Percentiles rank a stretch among this genome's conserved stretches.
Conservation (phyloP, 2,888 invertebrate species). For the Euzetes globulus region DNA sequence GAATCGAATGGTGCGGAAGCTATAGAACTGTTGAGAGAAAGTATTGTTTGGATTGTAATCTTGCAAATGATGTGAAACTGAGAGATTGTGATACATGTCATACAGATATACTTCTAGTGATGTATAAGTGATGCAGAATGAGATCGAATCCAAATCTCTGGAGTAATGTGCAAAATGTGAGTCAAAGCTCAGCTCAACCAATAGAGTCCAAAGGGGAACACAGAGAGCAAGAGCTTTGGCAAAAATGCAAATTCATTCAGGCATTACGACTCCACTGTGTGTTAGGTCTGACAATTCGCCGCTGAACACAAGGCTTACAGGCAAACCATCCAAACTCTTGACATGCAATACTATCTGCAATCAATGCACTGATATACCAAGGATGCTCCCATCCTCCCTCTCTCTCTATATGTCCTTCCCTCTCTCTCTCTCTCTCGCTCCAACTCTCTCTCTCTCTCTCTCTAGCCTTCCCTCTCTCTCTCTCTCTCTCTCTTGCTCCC, state of each 20-base stretch:
- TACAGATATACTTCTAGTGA: constrained; percentile 1
- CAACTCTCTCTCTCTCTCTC: neutral
- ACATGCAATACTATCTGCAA: constrained; percentile 17
- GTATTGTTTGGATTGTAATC: constrained; percentile 11
- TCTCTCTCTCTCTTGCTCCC: constrained; percentile 17
- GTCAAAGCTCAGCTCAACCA: constrained; percentile 26
- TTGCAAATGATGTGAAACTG: neutral
- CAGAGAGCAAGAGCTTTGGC: neutral
- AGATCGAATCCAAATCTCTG: constrained; percentile 7
- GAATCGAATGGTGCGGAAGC: neutral
- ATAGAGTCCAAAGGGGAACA: constrained; percentile 25
- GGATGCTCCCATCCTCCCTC: neutral
- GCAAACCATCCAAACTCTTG: constrained; percentile 11
- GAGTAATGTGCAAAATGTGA: constrained; percentile 25
- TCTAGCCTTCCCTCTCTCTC: no score
- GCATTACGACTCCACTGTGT: neutral
- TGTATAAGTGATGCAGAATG: constrained; percentile 2
- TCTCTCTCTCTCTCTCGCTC: neutral
- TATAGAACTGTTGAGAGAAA: neutral
- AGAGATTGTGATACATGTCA: constrained; percentile 26
- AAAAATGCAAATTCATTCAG: constrained; percentile 17
- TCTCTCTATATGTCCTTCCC: neutral
- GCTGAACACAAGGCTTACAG: constrained; percentile 10
- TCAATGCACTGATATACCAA: constrained; percentile 19
- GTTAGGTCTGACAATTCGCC: constrained; percentile 6